phyloP scores from a whole-genome alignment of 2,888 invertebrate species.

The Ceriagrion tenellum region DNA sequence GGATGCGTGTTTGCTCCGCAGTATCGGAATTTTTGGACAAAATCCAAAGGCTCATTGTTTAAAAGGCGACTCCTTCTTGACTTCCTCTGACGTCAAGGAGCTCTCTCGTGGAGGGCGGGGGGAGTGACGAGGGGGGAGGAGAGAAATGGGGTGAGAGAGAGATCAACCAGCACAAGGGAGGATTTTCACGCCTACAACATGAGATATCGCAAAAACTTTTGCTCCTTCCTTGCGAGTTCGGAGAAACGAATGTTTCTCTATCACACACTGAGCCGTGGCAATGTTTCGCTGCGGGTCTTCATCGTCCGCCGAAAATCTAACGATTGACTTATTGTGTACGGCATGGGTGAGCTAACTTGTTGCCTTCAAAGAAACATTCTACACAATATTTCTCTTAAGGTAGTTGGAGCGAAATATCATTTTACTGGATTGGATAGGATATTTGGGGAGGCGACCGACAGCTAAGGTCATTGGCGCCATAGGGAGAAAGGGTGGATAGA shows the following conservation, averaged over 20 bases:
- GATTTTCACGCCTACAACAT: background rate
- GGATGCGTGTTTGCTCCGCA: background rate
- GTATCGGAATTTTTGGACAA: slow-evolving; percentile 28
- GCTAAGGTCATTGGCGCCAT: too few species aligned
- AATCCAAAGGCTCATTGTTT: slow-evolving; percentile 28
- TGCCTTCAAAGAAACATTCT: too few species aligned
- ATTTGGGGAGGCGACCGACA: too few species aligned
- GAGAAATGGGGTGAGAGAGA: background rate
- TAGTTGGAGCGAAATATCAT: too few species aligned
- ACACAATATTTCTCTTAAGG: too few species aligned
- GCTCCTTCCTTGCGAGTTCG: background rate
- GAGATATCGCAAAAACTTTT: background rate
- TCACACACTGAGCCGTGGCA: background rate
- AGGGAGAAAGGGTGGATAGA: too few species aligned
- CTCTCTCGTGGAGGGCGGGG: background rate
- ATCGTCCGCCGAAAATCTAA: background rate
- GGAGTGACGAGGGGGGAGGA: background rate
- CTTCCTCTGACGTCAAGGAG: slow-evolving; percentile 46
- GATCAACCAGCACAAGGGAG: background rate
- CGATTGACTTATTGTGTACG: too few species aligned
- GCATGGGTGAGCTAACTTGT: too few species aligned
- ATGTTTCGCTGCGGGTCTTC: background rate
- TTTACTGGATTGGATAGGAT: too few species aligned
- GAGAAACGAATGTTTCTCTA: background rate
- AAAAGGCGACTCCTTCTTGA: slow-evolving; percentile 44